Evolutionary conservation across 2,888 invertebrate species (phyloP), one percentile per base, ranked within the genome.

Genomic region (Eremobia ochroleuca): DNA sequence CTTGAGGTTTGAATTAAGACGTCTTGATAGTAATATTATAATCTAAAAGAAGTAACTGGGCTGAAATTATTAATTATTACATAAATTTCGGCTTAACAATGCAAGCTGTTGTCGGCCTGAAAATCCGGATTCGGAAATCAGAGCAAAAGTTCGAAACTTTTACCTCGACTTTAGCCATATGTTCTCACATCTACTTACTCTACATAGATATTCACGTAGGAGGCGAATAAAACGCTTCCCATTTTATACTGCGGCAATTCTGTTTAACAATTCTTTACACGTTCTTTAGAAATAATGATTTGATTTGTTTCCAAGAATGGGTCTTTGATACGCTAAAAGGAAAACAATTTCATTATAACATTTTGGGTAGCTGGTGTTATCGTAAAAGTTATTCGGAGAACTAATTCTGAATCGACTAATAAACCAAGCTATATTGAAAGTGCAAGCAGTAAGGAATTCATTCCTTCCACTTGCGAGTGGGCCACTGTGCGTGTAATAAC

Each of bases 391-490:
- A 91, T 93, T 91, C 89, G 74, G 75, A 87, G 90, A 91, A 87
- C 88, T 91, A 91, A 91, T 92, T 92, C 91, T 87, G 87, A 91
- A 91, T 92, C 89, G 78, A 90, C 87, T 90, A 91, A 92, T 93
- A 93, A 92, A 93, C 89, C 87, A 91, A 93, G 82, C 91, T 90
- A 86, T 92, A 94, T 94, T 92, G 96, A 96, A 96, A 96, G 95
- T 95, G 96, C 95, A 95, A 95, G 95, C 94, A 91, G 92, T 94
- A 93, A 92, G 91, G 94, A 94, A 93, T 94, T 94, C 92, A 94
- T 94, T 94, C 93, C 93, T 90, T 90, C 93, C 91, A 93, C 92
- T 94, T 92, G 93, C 93, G 94, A 95, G 93, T 96, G 95, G 94
- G 94, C 94, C 94, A 95, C 92, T 92, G 91, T 92, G 91, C 89